Evolutionary conservation across 2,797 vertebrate species (phyloP).

Genomic region (Brachyrhaphis roseni): DNA sequence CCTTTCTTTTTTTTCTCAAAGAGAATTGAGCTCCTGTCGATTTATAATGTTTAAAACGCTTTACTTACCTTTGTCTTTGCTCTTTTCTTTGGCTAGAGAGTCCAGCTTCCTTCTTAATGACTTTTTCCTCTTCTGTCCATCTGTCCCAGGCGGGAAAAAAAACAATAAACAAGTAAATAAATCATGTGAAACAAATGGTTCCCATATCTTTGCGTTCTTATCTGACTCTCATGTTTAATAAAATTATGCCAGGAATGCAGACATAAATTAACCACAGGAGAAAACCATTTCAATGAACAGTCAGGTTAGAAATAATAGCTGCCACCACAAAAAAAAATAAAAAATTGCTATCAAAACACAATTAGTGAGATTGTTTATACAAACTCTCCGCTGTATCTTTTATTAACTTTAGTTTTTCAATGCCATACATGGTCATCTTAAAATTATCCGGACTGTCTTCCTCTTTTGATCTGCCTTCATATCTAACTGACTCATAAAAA

Average conservation of each 20-base stretch:
- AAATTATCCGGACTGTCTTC: not conserved
- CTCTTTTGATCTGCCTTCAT: not conserved
- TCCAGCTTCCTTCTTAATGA: conserved; percentile 96
- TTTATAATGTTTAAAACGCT: conserved; percentile 5
- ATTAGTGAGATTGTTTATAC: conserved; percentile 22
- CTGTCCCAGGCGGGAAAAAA: conserved; percentile 69
- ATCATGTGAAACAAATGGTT: conserved; percentile 46
- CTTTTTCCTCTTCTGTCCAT: conserved; percentile 97
- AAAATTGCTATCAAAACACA: conserved; percentile 12
- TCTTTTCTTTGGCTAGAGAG: conserved; percentile 94
- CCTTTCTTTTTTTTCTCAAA: too few species aligned
- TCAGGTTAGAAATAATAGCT: conserved; percentile 29
- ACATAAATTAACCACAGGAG: conserved; percentile 36
- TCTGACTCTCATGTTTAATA: conserved; percentile 48
- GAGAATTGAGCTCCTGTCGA: not conserved
- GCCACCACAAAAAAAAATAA: conserved; percentile 20
- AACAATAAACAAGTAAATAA: conserved; percentile 30
- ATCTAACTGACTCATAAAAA: not conserved
- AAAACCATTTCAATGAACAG: conserved; percentile 37
- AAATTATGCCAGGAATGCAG: conserved; percentile 57
- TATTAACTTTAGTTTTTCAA: not conserved
- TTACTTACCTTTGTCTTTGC: conserved; percentile 88
- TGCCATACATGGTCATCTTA: conserved; percentile 6
- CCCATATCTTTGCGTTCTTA: conserved; percentile 46
- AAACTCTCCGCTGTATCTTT: not conserved